Evolutionary conservation across 2,888 invertebrate species (phyloP).

Genomic region (Amphipyra berbera): DNA sequence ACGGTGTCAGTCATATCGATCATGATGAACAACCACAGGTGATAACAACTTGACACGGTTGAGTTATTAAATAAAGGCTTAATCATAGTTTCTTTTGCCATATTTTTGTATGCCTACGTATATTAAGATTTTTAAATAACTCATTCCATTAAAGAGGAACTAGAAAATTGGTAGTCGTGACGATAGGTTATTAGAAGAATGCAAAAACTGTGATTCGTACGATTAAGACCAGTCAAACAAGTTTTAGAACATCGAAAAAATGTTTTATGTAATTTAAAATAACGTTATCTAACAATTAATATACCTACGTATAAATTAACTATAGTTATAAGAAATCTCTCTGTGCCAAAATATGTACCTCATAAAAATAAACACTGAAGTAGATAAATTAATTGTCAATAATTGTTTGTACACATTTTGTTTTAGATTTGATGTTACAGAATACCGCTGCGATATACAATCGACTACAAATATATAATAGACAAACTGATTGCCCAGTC

Average conservation of each 20-base stretch:
- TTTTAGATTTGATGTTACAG: conserved; percentile 70
- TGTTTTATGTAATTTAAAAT: conserved; percentile 84
- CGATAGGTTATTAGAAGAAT: conserved; percentile 87
- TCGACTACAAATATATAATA: conserved; percentile 29
- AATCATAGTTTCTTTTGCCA: conserved; percentile 74
- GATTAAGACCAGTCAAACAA: conserved; percentile 90
- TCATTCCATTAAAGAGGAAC: conserved; percentile 84
- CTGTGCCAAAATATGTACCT: conserved; percentile 96
- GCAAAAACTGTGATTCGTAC: conserved; percentile 89
- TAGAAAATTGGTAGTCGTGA: conserved; percentile 84
- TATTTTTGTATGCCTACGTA: conserved; percentile 79
- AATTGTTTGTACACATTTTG: conserved; percentile 79
- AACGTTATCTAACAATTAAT: conserved; percentile 80
- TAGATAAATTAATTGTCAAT: conserved; percentile 85
- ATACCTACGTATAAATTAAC: conserved; percentile 86
- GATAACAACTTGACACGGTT: conserved; percentile 34
- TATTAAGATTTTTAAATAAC: conserved; percentile 74
- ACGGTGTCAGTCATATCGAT: conserved; percentile 24
- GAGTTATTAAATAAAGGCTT: conserved; percentile 51
- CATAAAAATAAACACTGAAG: conserved; percentile 90
- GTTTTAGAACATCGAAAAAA: conserved; percentile 89
- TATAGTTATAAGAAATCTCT: conserved; percentile 90
- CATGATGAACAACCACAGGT: conserved; percentile 21
- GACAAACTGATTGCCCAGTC: conserved; percentile 33
- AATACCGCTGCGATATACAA: conserved; percentile 39